Conservation (phyloP, 2,888 invertebrate genomes). For the Drosophila robusta region DNA sequence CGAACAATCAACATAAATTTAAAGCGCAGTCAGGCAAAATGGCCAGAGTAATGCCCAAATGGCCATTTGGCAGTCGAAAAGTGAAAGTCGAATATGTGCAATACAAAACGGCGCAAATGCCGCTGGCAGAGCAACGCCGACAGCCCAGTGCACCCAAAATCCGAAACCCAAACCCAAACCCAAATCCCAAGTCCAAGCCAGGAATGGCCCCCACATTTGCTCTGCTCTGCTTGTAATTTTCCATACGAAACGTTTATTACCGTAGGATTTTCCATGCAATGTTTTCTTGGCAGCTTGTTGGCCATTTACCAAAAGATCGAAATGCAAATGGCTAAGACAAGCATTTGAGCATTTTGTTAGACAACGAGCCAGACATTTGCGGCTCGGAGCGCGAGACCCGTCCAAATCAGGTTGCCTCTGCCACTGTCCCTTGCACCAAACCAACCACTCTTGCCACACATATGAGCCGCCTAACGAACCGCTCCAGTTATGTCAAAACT, state of each 20-base stretch:
- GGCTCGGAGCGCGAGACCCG: constrained; percentile 24
- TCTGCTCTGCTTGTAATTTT: constrained; percentile 63
- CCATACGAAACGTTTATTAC: constrained; percentile 76
- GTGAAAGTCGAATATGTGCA: constrained; percentile 76
- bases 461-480: constrained; percentile 41
- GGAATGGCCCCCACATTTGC: constrained; percentile 40
- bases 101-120: constrained; percentile 33
- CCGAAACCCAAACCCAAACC: constrained; percentile 13
- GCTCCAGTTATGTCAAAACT: constrained; percentile 79
- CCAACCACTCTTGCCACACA: constrained; percentile 23
- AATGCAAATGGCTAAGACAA: constrained; percentile 79
- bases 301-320: constrained; percentile 77
- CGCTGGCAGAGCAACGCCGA: constrained; percentile 2
- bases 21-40: constrained; percentile 66
- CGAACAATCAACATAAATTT: constrained; percentile 79
- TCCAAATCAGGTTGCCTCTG: constrained; percentile 67
- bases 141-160: constrained; percentile 4
- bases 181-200: constrained; percentile 10
- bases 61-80: constrained; percentile 71
- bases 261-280: constrained; percentile 59
- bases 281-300: constrained; percentile 40
- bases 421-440: neutral
- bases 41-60: constrained; percentile 24
- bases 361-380: constrained; percentile 54
- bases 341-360: constrained; percentile 76